Evolutionary conservation across 35 echinoderm and acorn worm species (phyloP).

Genomic region (Chiridota heheva): DNA sequence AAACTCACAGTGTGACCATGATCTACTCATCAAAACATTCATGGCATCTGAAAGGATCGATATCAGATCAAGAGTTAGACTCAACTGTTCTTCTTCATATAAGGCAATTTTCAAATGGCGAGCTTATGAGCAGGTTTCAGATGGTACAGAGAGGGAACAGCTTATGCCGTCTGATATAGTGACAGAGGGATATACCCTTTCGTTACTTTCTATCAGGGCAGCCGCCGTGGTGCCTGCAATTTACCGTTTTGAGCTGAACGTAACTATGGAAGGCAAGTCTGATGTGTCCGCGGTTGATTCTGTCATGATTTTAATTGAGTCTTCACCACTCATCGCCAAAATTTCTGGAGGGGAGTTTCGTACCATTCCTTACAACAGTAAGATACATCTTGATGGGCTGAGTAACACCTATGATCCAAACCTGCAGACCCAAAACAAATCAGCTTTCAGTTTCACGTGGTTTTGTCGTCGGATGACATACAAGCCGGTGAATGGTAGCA

Average conservation of each 20-base stretch:
- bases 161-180: not conserved
- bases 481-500: not conserved
- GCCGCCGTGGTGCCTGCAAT: slow-evolving; percentile 17
- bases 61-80: not conserved
- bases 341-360: slow-evolving; percentile 35
- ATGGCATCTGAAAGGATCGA: not conserved
- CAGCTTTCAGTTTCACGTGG: slow-evolving; percentile 36
- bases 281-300: slow-evolving; percentile 5
- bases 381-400: slow-evolving; percentile 9
- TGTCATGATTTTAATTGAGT: not conserved
- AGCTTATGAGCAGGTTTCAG: not conserved
- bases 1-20: slow-evolving; percentile 3
- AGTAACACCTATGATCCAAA: slow-evolving; percentile 38
- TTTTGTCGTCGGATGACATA: slow-evolving; percentile 50
- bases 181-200: not conserved
- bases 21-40: slow-evolving; percentile 16
- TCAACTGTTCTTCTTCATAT: slow-evolving; percentile 35
- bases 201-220: slow-evolving; percentile 1
- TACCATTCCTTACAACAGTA: slow-evolving; percentile 13
- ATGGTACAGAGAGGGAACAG: slow-evolving; percentile 8
- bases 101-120: not conserved
- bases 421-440: slow-evolving; percentile 10
- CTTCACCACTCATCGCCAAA: not conserved
- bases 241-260: slow-evolving; percentile 57
- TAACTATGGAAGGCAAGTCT: slow-evolving; percentile 38